Evolutionary conservation across 2,888 invertebrate genomes (phyloP).

Genomic region (Nasonovia ribisnigri): DNA sequence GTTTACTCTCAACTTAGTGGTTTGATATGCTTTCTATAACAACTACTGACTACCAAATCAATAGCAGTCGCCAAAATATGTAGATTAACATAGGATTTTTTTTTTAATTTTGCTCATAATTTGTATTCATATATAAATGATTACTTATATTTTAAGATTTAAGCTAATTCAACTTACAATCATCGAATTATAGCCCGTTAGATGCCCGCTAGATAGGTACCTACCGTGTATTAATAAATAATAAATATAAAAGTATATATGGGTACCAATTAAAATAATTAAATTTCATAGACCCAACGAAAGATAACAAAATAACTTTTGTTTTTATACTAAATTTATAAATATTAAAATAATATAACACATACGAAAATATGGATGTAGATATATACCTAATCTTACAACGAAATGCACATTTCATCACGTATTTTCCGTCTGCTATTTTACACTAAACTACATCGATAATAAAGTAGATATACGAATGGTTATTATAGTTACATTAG

Average conservation of each 20-base stretch:
- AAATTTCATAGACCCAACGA: not conserved
- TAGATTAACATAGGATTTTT: not conserved
- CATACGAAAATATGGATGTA: not conserved
- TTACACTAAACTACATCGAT: not conserved
- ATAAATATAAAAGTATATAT: no score
- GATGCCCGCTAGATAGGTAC: no score
- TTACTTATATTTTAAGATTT: not conserved
- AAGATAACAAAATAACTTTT: not conserved
- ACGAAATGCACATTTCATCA: conserved; percentile 24
- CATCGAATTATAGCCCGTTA: not conserved
- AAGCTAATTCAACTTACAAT: not conserved
- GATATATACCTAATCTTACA: not conserved
- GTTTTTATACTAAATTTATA: not conserved
- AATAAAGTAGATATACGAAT: not conserved
- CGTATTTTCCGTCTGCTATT: not conserved
- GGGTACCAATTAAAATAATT: not conserved
- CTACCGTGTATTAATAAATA: no score
- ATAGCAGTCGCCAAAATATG: not conserved
- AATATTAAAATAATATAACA: not conserved
- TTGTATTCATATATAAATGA: not conserved
- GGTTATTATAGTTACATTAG: not conserved
- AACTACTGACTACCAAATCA: not conserved
- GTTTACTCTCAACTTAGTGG: no score
- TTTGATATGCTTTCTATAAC: no score
- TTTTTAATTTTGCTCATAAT: not conserved